Percentiles rank a stretch among this genome's conserved stretches.
Evolutionary conservation across 2,888 invertebrate genomes (phyloP).

Genomic region (Hypomecis atomaria): DNA sequence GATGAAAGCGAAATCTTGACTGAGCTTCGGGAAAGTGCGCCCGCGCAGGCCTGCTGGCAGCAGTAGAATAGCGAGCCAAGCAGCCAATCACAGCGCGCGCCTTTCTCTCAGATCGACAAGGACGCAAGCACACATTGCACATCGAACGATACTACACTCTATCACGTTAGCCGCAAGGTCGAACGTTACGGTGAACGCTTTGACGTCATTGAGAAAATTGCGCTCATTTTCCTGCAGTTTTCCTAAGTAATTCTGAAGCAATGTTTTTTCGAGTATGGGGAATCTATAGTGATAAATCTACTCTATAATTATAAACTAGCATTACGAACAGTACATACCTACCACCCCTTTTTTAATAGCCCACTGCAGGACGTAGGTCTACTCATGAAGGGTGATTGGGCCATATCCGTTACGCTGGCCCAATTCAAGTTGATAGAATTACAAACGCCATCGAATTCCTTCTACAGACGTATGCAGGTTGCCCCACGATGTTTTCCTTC

Average conservation of each 20-base stretch:
- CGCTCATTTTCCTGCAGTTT: constrained; percentile 27
- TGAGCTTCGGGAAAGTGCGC: constrained; percentile 77
- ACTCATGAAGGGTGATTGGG: too few species aligned
- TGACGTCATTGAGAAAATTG: constrained; percentile 24
- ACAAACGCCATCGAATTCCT: too few species aligned
- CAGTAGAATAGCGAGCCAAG: constrained; percentile 75
- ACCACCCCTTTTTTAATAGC: too few species aligned
- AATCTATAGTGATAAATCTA: too few species aligned
- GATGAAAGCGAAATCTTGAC: constrained; percentile 77
- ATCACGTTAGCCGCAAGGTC: constrained; percentile 18
- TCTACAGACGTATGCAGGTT: too few species aligned
- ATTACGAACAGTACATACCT: too few species aligned
- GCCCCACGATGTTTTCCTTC: too few species aligned
- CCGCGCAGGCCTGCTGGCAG: constrained; percentile 61
- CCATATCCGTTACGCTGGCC: too few species aligned
- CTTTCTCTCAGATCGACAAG: constrained; percentile 68
- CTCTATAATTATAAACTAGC: too few species aligned
- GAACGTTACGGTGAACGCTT: constrained; percentile 5
- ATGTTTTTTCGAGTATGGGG: constrained; percentile 5
- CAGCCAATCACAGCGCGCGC: constrained; percentile 63
- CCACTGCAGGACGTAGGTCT: too few species aligned
- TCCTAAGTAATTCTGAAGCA: background rate
- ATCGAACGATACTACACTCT: constrained; percentile 55
- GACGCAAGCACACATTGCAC: constrained; percentile 60
- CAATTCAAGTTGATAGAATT: too few species aligned